Evolutionary conservation across 2,797 vertebrate species (phyloP).

Genomic region (Oreonectes daqikongensis): DNA sequence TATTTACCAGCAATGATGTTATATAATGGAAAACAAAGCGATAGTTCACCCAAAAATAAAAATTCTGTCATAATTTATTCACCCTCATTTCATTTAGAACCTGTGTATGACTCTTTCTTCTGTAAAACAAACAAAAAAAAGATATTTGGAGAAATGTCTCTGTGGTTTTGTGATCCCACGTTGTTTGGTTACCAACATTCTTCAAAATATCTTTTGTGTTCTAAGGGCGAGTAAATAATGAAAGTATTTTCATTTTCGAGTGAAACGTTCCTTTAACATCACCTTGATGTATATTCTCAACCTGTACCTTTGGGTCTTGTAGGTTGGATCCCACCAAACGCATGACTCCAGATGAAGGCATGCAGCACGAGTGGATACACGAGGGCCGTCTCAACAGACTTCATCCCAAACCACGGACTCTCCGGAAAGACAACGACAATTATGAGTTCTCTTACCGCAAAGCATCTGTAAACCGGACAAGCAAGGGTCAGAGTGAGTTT

Average conservation of each 20-base stretch:
- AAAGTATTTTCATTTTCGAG: no score
- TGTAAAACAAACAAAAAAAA: no score
- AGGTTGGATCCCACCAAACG: slow-evolving; percentile 90
- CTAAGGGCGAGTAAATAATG: no score
- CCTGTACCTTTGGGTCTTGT: background rate
- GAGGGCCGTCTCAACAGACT: slow-evolving; percentile 79
- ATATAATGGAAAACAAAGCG: background rate
- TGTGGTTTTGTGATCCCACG: no score
- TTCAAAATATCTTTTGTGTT: no score
- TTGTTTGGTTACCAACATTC: no score
- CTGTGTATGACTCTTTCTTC: no score
- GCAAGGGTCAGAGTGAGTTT: slow-evolving; percentile 55
- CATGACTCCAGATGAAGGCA: slow-evolving; percentile 89
- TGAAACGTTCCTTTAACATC: background rate
- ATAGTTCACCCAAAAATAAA: no score
- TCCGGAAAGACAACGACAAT: slow-evolving; percentile 75
- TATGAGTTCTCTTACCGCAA: slow-evolving; percentile 59
- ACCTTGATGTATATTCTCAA: background rate
- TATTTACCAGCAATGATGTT: slow-evolving; percentile 32
- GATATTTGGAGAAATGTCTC: no score
- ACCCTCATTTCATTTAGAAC: no score
- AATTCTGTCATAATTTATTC: no score
- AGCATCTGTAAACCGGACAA: slow-evolving; percentile 61
- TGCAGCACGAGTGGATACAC: slow-evolving; percentile 90
- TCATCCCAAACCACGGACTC: slow-evolving; percentile 68